A percentile compares a stretch with the other conserved stretches of the same genome.
Evolutionary conservation across 2,113 vertebrate genomes (phyloP).

Genomic region (Misgurnus anguillicaudatus): DNA sequence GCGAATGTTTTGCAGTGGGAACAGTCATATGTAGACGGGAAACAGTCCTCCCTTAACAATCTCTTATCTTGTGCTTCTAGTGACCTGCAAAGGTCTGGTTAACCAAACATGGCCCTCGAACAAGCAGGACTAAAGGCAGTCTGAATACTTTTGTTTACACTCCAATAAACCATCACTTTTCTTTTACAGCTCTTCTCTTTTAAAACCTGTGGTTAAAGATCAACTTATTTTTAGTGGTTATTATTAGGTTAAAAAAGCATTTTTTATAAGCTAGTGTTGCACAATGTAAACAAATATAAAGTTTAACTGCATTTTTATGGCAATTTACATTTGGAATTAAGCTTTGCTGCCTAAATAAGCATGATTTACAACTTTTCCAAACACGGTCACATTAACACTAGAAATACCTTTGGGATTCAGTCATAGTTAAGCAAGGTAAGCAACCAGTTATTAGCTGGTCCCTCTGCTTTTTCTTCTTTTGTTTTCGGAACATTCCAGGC

Average conservation of each 20-base stretch:
- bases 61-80: conserved; percentile 19
- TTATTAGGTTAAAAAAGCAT: not conserved
- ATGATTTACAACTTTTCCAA: conserved; percentile 58
- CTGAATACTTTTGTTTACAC: not conserved
- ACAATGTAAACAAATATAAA: not conserved
- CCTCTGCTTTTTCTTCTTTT: not conserved
- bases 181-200: not conserved
- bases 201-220: not conserved
- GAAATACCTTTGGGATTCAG: conserved; percentile 65
- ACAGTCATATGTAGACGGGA: conserved; percentile 7
- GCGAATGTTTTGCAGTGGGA: not conserved
- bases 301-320: not conserved
- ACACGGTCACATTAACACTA: conserved; percentile 68
- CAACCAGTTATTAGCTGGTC: conserved; percentile 46
- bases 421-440: conserved; percentile 61
- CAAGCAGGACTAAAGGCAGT: not conserved
- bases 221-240: not conserved
- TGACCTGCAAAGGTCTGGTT: not conserved
- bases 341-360: conserved; percentile 6
- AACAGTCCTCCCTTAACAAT: not conserved
- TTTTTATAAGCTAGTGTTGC: not conserved
- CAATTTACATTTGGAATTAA: conserved; percentile 5
- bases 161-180: not conserved
- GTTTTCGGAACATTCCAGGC: not conserved
- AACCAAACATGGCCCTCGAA: not conserved